A percentile compares a stretch with the other conserved stretches of the same genome.
Evolutionary conservation across 2,888 invertebrate genomes (phyloP).

Genomic region (Seladonia tumulorum): DNA sequence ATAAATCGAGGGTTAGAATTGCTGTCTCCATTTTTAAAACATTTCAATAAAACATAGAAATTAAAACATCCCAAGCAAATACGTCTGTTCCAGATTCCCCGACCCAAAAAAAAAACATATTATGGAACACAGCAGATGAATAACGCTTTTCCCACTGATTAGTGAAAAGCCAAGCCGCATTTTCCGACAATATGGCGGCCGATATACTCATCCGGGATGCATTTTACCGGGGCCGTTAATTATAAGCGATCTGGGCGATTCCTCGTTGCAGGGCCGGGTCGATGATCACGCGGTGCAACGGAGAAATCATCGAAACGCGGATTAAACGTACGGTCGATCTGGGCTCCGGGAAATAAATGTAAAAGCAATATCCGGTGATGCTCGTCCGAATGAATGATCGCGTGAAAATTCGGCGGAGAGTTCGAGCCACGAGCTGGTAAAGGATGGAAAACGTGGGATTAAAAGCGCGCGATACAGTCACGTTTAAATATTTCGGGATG

Average conservation of each 20-base stretch:
- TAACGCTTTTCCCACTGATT: not conserved
- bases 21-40: too few relatives aligned
- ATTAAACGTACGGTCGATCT: constrained; percentile 1
- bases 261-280: not conserved
- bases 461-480: not conserved
- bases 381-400: constrained; percentile 5
- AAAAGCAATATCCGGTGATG: constrained; percentile 2
- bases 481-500: constrained; percentile 4
- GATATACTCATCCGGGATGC: not conserved
- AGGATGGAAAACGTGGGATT: too few relatives aligned
- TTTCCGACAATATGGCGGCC: not conserved
- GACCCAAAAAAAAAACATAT: not conserved
- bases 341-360: constrained; percentile 26
- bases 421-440: not conserved
- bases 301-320: constrained; percentile 16
- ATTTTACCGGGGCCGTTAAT: not conserved
- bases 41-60: too few relatives aligned
- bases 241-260: not conserved
- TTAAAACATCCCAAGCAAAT: too few relatives aligned
- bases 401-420: not conserved
- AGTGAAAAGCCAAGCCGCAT: not conserved
- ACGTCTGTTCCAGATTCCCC: not conserved
- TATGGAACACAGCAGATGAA: too few relatives aligned
- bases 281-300: not conserved
- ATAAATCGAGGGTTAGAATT: too few relatives aligned